phyloP scores from a whole-genome alignment of 2,797 vertebrate species.

The Atherinosoma microstoma region DNA sequence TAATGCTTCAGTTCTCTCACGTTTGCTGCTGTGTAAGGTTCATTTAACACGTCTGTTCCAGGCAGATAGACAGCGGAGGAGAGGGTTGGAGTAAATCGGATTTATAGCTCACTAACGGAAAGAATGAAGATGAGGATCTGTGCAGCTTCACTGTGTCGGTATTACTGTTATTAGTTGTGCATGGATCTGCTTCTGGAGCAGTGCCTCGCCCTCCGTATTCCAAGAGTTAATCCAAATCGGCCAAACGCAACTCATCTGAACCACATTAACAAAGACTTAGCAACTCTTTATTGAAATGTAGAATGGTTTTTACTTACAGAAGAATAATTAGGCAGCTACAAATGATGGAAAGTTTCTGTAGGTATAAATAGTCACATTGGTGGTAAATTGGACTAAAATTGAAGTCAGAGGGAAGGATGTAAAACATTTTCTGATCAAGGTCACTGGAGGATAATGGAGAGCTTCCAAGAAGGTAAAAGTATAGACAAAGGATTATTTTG shows the following conservation, averaged over 20 bases:
- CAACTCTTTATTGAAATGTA: not conserved
- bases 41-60: constrained; percentile 15
- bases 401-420: too few species aligned
- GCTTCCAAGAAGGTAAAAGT: not conserved
- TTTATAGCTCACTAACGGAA: constrained; percentile 12
- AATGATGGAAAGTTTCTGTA: not conserved
- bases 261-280: constrained; percentile 11
- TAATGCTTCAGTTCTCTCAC: constrained; percentile 57
- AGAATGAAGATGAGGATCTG: constrained; percentile 29
- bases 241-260: constrained; percentile 24
- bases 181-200: constrained; percentile 24
- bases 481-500: not conserved
- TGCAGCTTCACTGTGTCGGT: constrained; percentile 42
- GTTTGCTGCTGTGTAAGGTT: constrained; percentile 21
- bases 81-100: constrained; percentile 13
- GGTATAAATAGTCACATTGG: too few species aligned
- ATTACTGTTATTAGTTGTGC: constrained; percentile 18
- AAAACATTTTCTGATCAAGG: not conserved
- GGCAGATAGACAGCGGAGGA: constrained; percentile 10
- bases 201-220: constrained; percentile 19
- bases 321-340: not conserved
- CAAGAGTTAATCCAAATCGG: constrained; percentile 25
- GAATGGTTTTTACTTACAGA: not conserved
- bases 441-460: not conserved
- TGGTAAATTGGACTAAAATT: not conserved